Evolutionary conservation across 2,888 invertebrate genomes (phyloP).

Genomic region (Bimastos eiseni): DNA sequence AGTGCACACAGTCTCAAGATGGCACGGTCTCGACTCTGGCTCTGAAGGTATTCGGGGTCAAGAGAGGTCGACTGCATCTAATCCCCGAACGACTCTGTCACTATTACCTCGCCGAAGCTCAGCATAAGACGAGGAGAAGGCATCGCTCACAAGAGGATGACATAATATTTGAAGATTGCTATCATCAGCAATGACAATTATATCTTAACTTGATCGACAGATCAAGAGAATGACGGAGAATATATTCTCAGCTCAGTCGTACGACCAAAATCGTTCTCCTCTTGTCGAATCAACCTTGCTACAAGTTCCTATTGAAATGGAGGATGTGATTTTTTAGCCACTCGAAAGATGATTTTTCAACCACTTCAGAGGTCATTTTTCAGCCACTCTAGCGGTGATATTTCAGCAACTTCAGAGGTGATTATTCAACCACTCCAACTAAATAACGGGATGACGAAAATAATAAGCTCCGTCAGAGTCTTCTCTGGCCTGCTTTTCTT

Average conservation of each 20-base stretch:
- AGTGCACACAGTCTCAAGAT: neutral
- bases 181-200: too few species aligned
- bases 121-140: neutral
- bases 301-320: too few species aligned
- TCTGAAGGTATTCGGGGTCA: neutral
- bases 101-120: neutral
- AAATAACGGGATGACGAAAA: neutral
- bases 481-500: too few species aligned
- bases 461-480: neutral
- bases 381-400: too few species aligned
- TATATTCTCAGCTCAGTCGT: too few species aligned
- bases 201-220: too few species aligned
- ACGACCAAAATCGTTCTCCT: too few species aligned
- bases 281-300: too few species aligned
- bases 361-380: neutral
- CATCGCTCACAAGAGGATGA: neutral
- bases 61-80: slow-evolving; percentile 16
- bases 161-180: neutral
- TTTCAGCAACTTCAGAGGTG: too few species aligned
- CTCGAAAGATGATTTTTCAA: neutral
- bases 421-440: neutral
- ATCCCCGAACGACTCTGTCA: neutral
- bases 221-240: too few species aligned
- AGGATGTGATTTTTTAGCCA: neutral
- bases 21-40: neutral